phyloP scores from a whole-genome alignment of 2,797 vertebrate genomes.

The Morelia viridis region DNA sequence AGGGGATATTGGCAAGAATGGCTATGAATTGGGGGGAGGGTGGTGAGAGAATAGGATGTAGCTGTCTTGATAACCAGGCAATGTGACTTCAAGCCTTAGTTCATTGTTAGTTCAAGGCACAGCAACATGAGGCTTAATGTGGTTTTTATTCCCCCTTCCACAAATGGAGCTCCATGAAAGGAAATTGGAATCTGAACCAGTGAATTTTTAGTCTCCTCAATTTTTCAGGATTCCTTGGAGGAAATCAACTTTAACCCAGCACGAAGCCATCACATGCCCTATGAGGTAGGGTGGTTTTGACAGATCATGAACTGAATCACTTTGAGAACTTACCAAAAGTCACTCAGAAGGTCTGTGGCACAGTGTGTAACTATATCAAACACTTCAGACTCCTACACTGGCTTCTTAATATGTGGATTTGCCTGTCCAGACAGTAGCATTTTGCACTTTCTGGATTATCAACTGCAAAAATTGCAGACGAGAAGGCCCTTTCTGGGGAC shows the following conservation, averaged over 20 bases:
- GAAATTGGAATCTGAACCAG: not conserved
- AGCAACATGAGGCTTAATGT: too few relatives aligned
- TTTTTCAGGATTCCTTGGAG: not conserved
- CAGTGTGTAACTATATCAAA: not conserved
- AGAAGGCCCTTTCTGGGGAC: not conserved
- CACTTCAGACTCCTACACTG: not conserved
- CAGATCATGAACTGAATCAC: not conserved
- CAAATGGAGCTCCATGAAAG: not conserved
- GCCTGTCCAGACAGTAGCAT: not conserved
- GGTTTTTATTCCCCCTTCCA: not conserved
- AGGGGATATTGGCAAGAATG: not conserved
- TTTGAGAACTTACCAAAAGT: not conserved
- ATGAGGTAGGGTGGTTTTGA: not conserved
- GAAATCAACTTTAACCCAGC: not conserved
- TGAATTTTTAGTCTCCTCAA: not conserved
- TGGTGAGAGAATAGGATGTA: not conserved
- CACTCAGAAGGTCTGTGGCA: not conserved
- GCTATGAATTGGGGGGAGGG: not conserved
- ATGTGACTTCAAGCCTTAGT: not conserved
- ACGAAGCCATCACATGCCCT: not conserved
- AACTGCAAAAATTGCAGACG: not conserved
- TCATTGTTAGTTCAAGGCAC: not conserved
- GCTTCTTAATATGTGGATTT: not conserved
- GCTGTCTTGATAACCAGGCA: not conserved
- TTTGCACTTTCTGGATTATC: not conserved